phyloP scores from a whole-genome alignment of 2,113 vertebrate genomes.

The Dicaeum eximium region DNA sequence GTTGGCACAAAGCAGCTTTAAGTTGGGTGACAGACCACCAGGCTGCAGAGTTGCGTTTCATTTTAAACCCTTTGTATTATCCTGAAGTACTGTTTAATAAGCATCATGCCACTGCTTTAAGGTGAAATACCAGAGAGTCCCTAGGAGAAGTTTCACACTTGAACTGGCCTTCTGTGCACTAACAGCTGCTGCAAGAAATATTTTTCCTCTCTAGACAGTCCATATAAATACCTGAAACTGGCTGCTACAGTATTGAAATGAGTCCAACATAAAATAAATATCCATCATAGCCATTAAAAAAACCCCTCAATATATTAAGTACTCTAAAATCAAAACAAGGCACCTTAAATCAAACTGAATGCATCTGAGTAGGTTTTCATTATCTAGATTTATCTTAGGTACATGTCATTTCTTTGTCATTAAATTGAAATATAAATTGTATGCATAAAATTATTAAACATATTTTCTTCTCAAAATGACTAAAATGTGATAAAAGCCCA shows the following conservation, averaged over 20 bases:
- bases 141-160: not conserved
- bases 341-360: constrained; percentile 3
- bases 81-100: not conserved
- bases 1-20: not conserved
- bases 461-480: constrained; percentile 53
- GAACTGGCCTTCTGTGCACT: not conserved
- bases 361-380: not conserved
- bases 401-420: not conserved
- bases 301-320: not conserved
- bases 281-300: not conserved
- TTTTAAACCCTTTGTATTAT: not conserved
- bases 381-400: not conserved
- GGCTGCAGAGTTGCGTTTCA: not conserved
- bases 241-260: not conserved
- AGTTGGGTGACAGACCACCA: not conserved
- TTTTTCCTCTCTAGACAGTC: not conserved
- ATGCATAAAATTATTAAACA: constrained; percentile 11
- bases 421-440: not conserved
- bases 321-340: constrained; percentile 4
- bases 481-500: constrained; percentile 48
- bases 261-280: not conserved
- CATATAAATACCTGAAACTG: not conserved
- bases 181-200: not conserved
- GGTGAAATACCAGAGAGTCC: not conserved
- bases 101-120: not conserved